Percentiles rank a stretch among this genome's conserved stretches.
phyloP scores from a whole-genome alignment of 1,140 invertebrate species.

The Zaprionus ornatus region DNA sequence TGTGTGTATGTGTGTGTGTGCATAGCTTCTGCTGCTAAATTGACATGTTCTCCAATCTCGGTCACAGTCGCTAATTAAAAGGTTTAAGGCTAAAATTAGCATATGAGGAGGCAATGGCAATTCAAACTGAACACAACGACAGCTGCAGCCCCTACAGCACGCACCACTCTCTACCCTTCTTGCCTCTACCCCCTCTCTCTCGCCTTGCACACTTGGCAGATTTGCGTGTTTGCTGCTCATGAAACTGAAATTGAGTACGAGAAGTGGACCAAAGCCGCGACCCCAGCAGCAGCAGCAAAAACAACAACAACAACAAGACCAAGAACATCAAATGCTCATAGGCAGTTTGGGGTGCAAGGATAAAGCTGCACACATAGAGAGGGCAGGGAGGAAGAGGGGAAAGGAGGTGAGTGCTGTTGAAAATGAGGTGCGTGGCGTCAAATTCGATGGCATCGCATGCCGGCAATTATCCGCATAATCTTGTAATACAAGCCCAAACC shows the following conservation, averaged over 20 bases:
- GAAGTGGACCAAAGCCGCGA: slow-evolving; percentile 49
- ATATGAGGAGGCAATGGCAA: slow-evolving; percentile 55
- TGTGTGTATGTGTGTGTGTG: background rate
- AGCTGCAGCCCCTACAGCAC: slow-evolving; percentile 16
- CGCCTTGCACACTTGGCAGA: slow-evolving; percentile 3
- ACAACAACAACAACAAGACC: slow-evolving; percentile 4
- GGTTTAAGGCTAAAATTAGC: slow-evolving; percentile 80
- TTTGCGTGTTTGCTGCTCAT: slow-evolving; percentile 69
- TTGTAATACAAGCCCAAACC: slow-evolving; percentile 75
- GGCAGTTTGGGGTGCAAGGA: background rate
- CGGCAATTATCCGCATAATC: slow-evolving; percentile 78
- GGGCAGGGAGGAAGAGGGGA: background rate
- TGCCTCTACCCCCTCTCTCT: background rate
- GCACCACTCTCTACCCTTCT: background rate
- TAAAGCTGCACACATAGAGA: background rate
- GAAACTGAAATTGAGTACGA: slow-evolving; percentile 50
- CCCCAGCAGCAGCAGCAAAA: background rate
- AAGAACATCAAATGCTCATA: slow-evolving; percentile 13
- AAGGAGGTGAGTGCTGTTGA: background rate
- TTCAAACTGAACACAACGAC: slow-evolving; percentile 47
- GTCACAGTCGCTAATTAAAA: slow-evolving; percentile 80
- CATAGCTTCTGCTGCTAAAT: slow-evolving; percentile 53
- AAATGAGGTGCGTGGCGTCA: slow-evolving; percentile 43
- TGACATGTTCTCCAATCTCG: slow-evolving; percentile 66
- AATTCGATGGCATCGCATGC: slow-evolving; percentile 77